Evolutionary conservation across 2,797 vertebrate genomes (phyloP).

Genomic region (Pipistrellus kuhlii): DNA sequence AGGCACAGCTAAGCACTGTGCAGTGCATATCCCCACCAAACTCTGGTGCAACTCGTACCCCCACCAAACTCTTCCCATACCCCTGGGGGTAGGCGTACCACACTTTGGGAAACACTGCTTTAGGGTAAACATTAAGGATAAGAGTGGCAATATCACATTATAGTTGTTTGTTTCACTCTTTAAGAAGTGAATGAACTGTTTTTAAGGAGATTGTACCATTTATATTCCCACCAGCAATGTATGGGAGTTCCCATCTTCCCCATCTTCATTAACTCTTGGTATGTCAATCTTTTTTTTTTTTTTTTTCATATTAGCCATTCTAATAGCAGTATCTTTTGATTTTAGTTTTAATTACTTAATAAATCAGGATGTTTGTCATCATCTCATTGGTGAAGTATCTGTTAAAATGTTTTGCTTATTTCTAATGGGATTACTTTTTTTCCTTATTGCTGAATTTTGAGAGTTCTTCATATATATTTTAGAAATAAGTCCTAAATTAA

Average conservation of each 20-base stretch:
- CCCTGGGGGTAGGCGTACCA: no score
- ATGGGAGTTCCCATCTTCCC: not conserved
- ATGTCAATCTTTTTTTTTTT: not conserved
- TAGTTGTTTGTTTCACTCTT: not conserved
- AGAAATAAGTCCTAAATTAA: not conserved
- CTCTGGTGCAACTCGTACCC: no score
- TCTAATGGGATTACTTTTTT: not conserved
- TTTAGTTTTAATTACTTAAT: slow-evolving; percentile 23
- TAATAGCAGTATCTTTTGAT: not conserved
- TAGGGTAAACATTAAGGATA: not conserved
- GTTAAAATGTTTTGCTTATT: not conserved
- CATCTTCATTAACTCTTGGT: not conserved
- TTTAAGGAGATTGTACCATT: not conserved
- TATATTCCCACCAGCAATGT: not conserved
- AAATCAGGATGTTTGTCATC: not conserved
- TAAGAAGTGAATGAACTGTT: not conserved
- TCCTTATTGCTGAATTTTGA: not conserved
- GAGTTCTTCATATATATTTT: not conserved
- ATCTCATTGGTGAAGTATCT: not conserved
- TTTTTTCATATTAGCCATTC: not conserved
- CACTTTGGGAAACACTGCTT: no score
- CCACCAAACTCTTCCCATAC: no score
- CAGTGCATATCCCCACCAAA: no score
- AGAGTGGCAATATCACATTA: not conserved
- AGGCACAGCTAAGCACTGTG: no score